These are phyloP conservation scores for Mesocentrotus franciscanus DNA, from an alignment of 53 echinoderm and acorn worm genomes.

Conservation along the genomic window DNA sequence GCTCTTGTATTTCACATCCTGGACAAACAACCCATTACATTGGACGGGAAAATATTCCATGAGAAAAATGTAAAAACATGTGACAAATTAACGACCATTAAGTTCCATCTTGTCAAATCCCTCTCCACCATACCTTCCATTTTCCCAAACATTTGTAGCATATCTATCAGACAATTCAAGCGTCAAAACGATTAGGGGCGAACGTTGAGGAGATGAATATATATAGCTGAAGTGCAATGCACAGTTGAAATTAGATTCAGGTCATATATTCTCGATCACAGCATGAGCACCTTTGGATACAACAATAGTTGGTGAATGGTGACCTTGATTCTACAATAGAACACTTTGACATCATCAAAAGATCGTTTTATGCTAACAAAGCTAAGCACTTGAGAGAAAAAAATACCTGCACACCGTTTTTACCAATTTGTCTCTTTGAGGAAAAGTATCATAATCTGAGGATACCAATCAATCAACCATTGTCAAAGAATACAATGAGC, in stretches of 20 bases:
- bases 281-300: not conserved
- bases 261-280: not conserved
- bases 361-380: not conserved
- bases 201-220: not conserved
- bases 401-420: not conserved
- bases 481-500: not conserved
- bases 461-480: not conserved
- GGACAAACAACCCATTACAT: not conserved
- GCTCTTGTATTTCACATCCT: not conserved
- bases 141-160: not conserved
- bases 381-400: not conserved
- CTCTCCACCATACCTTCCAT: not conserved
- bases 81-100: not conserved
- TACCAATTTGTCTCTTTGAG: not conserved
- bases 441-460: not conserved
- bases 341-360: not conserved
- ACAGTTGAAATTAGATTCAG: not conserved
- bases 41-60: not conserved
- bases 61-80: no score
- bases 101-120: not conserved
- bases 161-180: not conserved
- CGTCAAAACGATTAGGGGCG: not conserved
- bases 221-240: not conserved
- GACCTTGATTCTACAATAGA: slow-evolving; percentile 16
- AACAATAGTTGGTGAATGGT: not conserved